Evolutionary conservation across 1,140 invertebrate species (phyloP).

Genomic region (Phymorhynchus buccinoides): DNA sequence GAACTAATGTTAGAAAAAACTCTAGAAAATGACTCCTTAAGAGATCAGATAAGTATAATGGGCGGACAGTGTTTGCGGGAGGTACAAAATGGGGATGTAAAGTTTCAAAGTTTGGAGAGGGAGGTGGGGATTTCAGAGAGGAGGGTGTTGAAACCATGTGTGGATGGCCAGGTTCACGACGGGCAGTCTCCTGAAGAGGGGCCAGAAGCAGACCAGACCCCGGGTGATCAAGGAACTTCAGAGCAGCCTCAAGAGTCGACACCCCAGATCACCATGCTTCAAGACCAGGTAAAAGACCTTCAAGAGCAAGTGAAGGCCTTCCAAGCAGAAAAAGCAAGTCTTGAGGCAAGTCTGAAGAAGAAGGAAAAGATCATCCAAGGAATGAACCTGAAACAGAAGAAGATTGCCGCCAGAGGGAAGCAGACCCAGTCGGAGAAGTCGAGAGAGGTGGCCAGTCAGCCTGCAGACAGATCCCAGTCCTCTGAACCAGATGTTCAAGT

Average conservation of each 20-base stretch:
- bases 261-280: not conserved
- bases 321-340: constrained; percentile 30
- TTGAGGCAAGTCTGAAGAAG: constrained; percentile 44
- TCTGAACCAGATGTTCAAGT: constrained; percentile 13
- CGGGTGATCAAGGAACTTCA: not conserved
- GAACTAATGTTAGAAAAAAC: constrained; percentile 29
- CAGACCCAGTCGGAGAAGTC: not conserved
- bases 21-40: constrained; percentile 33
- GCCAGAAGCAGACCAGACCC: not conserved
- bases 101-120: not conserved
- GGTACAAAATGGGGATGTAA: not conserved
- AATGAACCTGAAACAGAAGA: constrained; percentile 41
- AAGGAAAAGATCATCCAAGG: constrained; percentile 48
- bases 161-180: constrained; percentile 30
- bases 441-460: not conserved
- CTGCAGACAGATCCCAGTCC: not conserved
- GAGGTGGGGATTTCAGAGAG: not conserved
- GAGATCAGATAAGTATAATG: constrained; percentile 24
- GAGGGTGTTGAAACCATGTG: constrained; percentile 23
- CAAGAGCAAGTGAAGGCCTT: not conserved
- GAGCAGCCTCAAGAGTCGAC: not conserved
- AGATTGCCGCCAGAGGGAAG: constrained; percentile 30
- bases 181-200: not conserved
- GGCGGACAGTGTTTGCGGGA: not conserved
- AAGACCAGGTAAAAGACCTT: not conserved